phyloP scores from a whole-genome alignment of 1,140 invertebrate genomes.

The Rhopalosiphum padi region DNA sequence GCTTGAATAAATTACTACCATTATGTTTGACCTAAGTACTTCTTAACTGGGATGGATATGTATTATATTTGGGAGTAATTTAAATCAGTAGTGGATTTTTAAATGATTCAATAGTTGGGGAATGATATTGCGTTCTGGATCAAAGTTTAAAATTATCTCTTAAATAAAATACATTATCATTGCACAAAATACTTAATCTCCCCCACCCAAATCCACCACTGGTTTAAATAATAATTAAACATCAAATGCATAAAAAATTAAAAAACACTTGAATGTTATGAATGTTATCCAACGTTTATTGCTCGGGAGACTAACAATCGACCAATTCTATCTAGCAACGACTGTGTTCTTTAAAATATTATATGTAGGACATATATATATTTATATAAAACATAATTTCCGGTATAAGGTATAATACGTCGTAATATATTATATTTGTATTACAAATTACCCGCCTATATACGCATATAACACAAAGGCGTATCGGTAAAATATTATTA shows the following conservation, averaged over 20 bases:
- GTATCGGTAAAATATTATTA: slow-evolving; percentile 7
- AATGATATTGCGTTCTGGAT: background rate
- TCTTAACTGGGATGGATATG: background rate
- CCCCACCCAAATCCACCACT: background rate
- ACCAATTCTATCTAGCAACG: background rate
- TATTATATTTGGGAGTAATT: background rate
- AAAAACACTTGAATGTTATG: background rate
- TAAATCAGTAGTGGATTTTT: background rate
- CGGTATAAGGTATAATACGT: background rate
- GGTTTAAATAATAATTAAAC: background rate
- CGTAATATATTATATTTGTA: slow-evolving; percentile 14
- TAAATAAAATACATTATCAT: background rate
- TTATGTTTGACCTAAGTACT: background rate
- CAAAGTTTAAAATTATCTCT: background rate
- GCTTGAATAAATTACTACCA: background rate
- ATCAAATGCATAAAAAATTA: background rate
- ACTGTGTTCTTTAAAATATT: background rate
- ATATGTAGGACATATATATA: background rate
- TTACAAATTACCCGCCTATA: background rate
- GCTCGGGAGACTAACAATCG: background rate
- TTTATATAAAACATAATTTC: background rate
- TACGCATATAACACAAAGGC: slow-evolving; percentile 9
- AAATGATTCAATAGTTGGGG: background rate
- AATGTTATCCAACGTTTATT: background rate
- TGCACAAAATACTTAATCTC: background rate